These are phyloP conservation scores for Rhagium mordax DNA, from an alignment of 2,888 invertebrate species.

Conservation along the genomic window DNA sequence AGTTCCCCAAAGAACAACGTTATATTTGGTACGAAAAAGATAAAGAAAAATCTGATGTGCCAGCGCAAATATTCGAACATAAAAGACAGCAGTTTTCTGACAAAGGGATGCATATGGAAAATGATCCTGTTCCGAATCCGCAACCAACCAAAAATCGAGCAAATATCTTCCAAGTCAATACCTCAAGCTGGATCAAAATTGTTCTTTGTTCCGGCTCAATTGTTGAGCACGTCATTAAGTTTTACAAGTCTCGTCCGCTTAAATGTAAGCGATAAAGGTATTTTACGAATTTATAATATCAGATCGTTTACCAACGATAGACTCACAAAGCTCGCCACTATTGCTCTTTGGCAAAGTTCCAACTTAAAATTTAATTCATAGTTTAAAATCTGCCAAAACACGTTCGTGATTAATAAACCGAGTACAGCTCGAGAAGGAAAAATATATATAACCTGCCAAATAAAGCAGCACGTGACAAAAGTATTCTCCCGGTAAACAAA, in stretches of 20 bases:
- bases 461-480: constrained; percentile 23
- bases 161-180: too few species aligned
- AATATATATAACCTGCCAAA: constrained; percentile 16
- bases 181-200: too few species aligned
- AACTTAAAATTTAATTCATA: constrained; percentile 28
- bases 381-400: constrained; percentile 30
- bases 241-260: background rate
- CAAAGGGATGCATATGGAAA: too few species aligned
- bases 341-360: constrained; percentile 9
- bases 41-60: too few species aligned
- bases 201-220: too few species aligned
- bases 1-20: background rate
- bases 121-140: too few species aligned
- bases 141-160: too few species aligned
- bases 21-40: too few species aligned
- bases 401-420: constrained; percentile 23
- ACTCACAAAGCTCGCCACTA: constrained; percentile 18
- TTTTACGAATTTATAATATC: constrained; percentile 22
- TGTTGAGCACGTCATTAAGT: too few species aligned
- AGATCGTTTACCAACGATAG: background rate
- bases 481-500: constrained; percentile 2
- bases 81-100: too few species aligned
- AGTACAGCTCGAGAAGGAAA: constrained; percentile 13
- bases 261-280: constrained; percentile 10
- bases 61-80: too few species aligned